Percentiles rank a stretch among this genome's conserved stretches.
phyloP scores from a whole-genome alignment of 2,888 invertebrate genomes.

The Hypena proboscidalis region DNA sequence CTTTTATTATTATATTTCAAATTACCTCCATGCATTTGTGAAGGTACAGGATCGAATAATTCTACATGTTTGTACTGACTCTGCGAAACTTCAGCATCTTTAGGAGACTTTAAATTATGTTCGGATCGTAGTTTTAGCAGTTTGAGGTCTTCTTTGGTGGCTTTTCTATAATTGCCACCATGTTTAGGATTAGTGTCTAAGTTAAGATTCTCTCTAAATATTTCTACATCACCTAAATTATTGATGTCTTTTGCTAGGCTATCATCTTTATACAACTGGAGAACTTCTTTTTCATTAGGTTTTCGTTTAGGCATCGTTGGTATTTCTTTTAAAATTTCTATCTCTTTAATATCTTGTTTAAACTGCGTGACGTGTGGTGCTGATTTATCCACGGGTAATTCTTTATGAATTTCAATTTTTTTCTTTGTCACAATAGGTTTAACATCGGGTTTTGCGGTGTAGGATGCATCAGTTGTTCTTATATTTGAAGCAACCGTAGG shows the following conservation, averaged over 20 bases:
- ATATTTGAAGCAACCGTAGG: constrained; percentile 44
- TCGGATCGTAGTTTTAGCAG: constrained; percentile 9
- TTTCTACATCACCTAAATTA: constrained; percentile 73
- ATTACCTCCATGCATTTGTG: constrained; percentile 53
- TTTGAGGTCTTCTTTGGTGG: constrained; percentile 44
- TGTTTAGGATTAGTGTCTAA: constrained; percentile 68
- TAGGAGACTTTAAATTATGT: constrained; percentile 26
- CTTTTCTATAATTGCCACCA: constrained; percentile 76
- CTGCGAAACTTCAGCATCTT: constrained; percentile 64
- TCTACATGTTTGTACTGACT: constrained; percentile 60
- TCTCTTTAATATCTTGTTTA: constrained; percentile 75
- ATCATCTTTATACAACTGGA: constrained; percentile 74
- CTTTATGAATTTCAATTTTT: constrained; percentile 75
- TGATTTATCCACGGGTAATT: constrained; percentile 65
- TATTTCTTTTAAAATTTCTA: constrained; percentile 75
- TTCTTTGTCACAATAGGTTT: constrained; percentile 67
- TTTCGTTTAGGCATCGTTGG: constrained; percentile 50
- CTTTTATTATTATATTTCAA: constrained; percentile 46
- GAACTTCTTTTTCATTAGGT: constrained; percentile 59
- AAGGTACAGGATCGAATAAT: constrained; percentile 40
- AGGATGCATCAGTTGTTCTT: constrained; percentile 57
- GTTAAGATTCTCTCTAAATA: constrained; percentile 69
- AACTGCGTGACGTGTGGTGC: constrained; percentile 69
- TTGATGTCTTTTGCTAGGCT: constrained; percentile 74
- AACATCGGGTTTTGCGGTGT: constrained; percentile 42